These are phyloP conservation scores for Neodiprion virginianus DNA, from an alignment of 1,140 invertebrate species.

Conservation along the genomic window DNA sequence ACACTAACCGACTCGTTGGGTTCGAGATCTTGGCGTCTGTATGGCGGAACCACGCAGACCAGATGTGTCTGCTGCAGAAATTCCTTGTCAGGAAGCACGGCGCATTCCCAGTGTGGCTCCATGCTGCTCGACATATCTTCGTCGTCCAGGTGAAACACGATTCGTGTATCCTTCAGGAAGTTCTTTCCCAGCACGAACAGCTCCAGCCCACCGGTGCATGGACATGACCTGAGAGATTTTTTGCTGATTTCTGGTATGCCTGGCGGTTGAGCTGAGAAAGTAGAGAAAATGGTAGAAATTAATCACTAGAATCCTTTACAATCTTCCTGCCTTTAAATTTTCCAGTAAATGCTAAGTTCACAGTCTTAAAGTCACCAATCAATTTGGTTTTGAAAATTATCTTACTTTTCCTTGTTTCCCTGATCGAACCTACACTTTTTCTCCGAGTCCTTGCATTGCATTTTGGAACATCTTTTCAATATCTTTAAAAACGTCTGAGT, in stretches of 20 bases:
- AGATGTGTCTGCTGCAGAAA: slow-evolving; percentile 91
- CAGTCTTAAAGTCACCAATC: no score
- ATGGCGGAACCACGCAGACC: slow-evolving; percentile 88
- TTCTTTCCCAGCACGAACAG: slow-evolving; percentile 96
- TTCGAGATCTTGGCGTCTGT: slow-evolving; percentile 65
- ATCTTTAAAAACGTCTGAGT: no score
- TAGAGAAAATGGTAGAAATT: slow-evolving; percentile 24
- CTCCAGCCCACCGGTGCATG: slow-evolving; percentile 84
- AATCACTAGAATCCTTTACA: background rate
- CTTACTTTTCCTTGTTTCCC: no score
- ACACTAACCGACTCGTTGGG: slow-evolving; percentile 73
- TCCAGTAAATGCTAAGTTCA: background rate
- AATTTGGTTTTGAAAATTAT: no score
- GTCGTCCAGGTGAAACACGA: slow-evolving; percentile 80
- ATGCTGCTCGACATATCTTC: slow-evolving; percentile 55
- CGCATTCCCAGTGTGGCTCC: slow-evolving; percentile 75
- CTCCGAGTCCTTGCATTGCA: no score
- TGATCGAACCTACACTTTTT: no score
- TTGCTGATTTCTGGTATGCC: slow-evolving; percentile 96
- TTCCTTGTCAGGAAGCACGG: slow-evolving; percentile 82
- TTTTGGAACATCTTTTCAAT: no score
- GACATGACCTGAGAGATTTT: slow-evolving; percentile 83
- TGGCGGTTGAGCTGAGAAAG: slow-evolving; percentile 85
- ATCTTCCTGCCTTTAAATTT: background rate
- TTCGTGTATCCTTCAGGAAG: slow-evolving; percentile 92